Evolutionary conservation across 2,888 invertebrate species (phyloP).

Genomic region (Limnephilus rhombicus): DNA sequence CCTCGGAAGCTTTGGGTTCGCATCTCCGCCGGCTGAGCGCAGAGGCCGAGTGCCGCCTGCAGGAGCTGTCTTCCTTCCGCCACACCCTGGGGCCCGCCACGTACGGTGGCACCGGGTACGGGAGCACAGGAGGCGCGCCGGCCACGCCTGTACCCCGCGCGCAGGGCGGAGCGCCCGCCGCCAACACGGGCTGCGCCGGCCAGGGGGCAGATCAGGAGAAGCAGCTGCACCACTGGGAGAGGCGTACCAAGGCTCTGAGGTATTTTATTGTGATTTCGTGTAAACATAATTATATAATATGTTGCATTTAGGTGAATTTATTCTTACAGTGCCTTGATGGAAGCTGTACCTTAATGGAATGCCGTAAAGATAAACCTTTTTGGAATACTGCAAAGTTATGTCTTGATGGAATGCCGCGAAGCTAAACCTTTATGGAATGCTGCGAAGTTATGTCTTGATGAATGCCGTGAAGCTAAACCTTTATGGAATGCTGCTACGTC

Average conservation of each 20-base stretch:
- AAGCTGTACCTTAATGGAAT: no score
- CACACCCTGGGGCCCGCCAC: constrained; percentile 69
- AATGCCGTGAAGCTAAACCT: no score
- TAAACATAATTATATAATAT: background rate
- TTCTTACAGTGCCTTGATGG: no score
- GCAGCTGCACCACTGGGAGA: constrained; percentile 92
- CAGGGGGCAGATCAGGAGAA: constrained; percentile 86
- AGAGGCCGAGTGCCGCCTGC: constrained; percentile 90
- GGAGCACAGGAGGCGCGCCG: constrained; percentile 63
- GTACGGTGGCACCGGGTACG: constrained; percentile 70
- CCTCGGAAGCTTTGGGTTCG: constrained; percentile 84
- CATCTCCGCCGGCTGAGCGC: constrained; percentile 87
- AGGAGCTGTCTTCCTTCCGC: constrained; percentile 80
- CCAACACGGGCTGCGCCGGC: constrained; percentile 84
- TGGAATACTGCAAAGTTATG: no score
- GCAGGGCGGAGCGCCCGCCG: constrained; percentile 71
- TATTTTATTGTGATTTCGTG: constrained; percentile 70
- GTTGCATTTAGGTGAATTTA: no score
- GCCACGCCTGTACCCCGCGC: constrained; percentile 68
- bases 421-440: no score
- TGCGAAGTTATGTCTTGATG: no score
- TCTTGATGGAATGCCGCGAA: no score
- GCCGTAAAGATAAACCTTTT: no score
- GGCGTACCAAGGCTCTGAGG: constrained; percentile 87
- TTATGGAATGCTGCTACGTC: no score